Base-by-base conservation (phyloP, 2,113 vertebrate genomes). In the Cyanistes caeruleus region DNA sequence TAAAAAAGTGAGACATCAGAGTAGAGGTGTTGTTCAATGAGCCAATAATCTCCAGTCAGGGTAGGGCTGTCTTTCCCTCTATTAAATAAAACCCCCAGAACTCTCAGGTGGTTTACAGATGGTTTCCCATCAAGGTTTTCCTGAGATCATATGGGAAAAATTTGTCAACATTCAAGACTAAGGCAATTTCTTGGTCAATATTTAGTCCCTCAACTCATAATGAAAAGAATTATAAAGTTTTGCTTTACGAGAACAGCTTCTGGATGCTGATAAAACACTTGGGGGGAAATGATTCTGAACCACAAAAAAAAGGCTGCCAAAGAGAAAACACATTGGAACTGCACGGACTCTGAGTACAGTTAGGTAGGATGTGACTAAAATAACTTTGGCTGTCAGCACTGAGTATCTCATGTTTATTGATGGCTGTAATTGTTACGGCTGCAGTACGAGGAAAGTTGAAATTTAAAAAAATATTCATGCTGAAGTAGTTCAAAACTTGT, bases 101-200 rank as follows among this genome's bases (percentile, higher is more conserved):
- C 72, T 81, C 73, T 78, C 96, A 92, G 68, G 60, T 92, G 89
- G 73, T n/a, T 56, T 56, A 74, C 93, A 96, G 89, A 91, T 84
- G 60, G 73, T 68, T 91, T 91, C 28, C 44, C 58, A 64, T 67
- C 28, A 68, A 87, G 30, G 8, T 56, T 84, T 80, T 70, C 56
- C 44, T 84, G 58, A 55, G 60, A 35, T 88, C 89, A 89, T 86
- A 78, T 74, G 73, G 68, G 70, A 95, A 86, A 95, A 78, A 95
- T 49, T 89, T 87, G 80, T 89, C 74, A 90, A 44, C 25, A n/a
- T 90, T 89, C 1, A 2, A 81, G 52, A 75, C 80, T 21, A 70
- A 52, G 62, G 49, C 64, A 92, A 95, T 84, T 92, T 75, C 44
- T 94, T 67, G 51, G 44, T 89, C 84, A 92, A 81, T 74, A 90